Evolutionary conservation across 2,113 vertebrate species (phyloP).

Genomic region (Scytalopus superciliaris): DNA sequence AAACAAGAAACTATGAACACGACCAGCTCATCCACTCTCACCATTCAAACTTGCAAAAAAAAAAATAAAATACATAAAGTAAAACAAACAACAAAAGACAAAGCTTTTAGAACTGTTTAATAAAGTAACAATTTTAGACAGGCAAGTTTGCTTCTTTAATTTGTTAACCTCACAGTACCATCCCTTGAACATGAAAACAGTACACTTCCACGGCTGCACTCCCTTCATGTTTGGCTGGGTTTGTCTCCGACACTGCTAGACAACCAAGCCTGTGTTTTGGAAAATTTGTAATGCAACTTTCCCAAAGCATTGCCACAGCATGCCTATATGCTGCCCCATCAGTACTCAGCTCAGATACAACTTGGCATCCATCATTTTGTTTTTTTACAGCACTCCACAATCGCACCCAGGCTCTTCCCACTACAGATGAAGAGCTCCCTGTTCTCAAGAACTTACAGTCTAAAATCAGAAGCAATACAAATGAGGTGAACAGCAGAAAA

Average conservation of each 20-base stretch:
- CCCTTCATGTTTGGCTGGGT: not conserved
- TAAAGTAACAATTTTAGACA: slow-evolving; percentile 40
- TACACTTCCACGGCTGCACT: not conserved
- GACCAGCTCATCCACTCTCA: not conserved
- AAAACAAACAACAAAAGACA: slow-evolving; percentile 57
- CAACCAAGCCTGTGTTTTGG: not conserved
- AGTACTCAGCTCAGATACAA: not conserved
- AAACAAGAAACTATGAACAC: not conserved
- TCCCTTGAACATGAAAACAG: not conserved
- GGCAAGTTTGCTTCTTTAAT: not conserved
- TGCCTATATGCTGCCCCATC: not conserved
- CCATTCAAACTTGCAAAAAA: not conserved
- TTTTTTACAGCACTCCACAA: not conserved
- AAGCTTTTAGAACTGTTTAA: slow-evolving; percentile 52
- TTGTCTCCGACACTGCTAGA: not conserved
- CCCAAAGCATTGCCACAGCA: not conserved
- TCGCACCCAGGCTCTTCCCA: not conserved
- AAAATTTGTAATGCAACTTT: not conserved
- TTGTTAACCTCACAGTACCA: not conserved
- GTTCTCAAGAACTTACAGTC: slow-evolving; percentile 58
- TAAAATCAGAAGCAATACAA: slow-evolving; percentile 5
- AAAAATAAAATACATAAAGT: not conserved
- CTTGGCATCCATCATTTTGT: not conserved
- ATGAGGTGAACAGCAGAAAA: not conserved
- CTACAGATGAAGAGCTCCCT: not conserved